Evolutionary conservation across 2,888 invertebrate genomes (phyloP).

Genomic region (Hofmannophila pseudospretella): DNA sequence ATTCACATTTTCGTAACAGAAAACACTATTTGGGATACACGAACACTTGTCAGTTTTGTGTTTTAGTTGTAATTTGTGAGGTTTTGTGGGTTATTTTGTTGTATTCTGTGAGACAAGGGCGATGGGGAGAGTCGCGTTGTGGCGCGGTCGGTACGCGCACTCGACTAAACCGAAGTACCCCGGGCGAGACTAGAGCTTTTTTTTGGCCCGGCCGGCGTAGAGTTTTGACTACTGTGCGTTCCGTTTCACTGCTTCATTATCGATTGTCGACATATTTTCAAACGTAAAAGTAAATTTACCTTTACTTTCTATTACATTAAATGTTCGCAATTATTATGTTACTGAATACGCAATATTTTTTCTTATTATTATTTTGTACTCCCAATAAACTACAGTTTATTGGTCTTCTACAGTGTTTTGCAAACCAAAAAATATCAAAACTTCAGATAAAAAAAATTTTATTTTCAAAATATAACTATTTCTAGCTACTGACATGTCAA

Average conservation of each 20-base stretch:
- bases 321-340: too few species aligned
- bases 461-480: too few species aligned
- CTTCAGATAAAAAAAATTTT: too few species aligned
- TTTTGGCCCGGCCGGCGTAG: constrained; percentile 56
- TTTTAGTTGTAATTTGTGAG: constrained; percentile 31
- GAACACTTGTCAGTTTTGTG: constrained; percentile 36
- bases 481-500: too few species aligned
- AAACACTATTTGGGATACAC: constrained; percentile 24
- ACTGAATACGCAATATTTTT: too few species aligned
- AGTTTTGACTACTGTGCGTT: constrained; percentile 48
- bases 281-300: constrained; percentile 3
- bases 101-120: constrained; percentile 26
- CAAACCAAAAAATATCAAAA: too few species aligned
- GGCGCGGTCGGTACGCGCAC: constrained; percentile 42
- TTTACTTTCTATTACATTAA: too few species aligned
- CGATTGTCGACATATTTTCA: constrained; percentile 18
- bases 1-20: constrained; percentile 22
- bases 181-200: constrained; percentile 56
- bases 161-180: constrained; percentile 58
- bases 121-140: constrained; percentile 31
- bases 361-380: too few species aligned
- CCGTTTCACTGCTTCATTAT: constrained; percentile 20
- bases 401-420: too few species aligned
- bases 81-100: constrained; percentile 60
- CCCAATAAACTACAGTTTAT: too few species aligned